A percentile compares a stretch with the other conserved stretches of the same genome.
These are phyloP conservation scores for Garrulus glandarius DNA, from an alignment of 2,797 vertebrate species.

Conservation along the genomic window DNA sequence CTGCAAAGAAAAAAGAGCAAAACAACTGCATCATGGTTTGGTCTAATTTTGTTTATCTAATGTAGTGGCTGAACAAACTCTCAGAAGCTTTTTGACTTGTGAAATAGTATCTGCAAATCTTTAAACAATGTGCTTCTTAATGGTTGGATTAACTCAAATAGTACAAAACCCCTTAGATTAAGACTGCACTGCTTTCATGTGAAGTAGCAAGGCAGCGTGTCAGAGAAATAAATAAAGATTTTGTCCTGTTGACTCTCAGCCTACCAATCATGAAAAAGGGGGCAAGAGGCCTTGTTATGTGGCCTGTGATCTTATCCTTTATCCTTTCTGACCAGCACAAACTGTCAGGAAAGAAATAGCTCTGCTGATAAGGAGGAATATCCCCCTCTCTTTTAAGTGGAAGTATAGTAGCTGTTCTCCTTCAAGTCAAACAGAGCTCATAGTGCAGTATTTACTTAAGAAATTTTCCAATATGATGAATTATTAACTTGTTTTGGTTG, in stretches of 20 bases:
- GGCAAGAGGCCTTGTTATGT: not conserved
- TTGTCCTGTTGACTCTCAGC: not conserved
- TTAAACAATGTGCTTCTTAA: constrained; percentile 20
- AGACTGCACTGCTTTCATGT: not conserved
- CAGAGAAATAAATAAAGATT: not conserved
- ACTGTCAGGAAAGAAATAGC: constrained; percentile 14
- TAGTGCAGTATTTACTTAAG: constrained; percentile 1
- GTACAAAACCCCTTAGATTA: not conserved
- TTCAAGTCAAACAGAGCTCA: not conserved
- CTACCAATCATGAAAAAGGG: not conserved
- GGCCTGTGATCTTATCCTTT: constrained; percentile 5
- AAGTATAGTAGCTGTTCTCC: not conserved
- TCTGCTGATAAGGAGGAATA: constrained; percentile 15
- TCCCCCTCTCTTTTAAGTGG: not conserved
- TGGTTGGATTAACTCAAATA: not conserved
- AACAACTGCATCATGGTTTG: not conserved
- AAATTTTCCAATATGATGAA: not conserved
- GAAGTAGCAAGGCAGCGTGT: not conserved
- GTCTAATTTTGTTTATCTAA: not conserved
- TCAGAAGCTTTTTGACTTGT: not conserved
- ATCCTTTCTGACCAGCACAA: constrained; percentile 5
- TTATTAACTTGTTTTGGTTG: constrained; percentile 23
- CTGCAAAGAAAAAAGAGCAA: not conserved
- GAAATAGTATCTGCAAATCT: constrained; percentile 12
- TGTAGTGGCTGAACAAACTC: not conserved